Base-by-base conservation (phyloP, 64 coral and sea anemone genomes). In the Montipora cactus region DNA sequence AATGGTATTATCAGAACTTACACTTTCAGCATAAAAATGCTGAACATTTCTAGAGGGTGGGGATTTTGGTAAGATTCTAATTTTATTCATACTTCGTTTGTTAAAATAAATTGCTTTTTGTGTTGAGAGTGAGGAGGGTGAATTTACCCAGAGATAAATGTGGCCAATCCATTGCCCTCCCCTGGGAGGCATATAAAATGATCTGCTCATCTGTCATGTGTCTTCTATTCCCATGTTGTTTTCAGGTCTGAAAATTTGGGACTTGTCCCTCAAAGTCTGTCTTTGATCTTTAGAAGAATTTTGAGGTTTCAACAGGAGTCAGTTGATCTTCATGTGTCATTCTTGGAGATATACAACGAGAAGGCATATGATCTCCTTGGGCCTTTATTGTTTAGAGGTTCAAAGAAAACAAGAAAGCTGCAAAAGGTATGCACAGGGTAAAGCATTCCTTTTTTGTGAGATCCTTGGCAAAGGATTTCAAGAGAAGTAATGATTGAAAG, bases 301-400 rank as follows among this genome's bases (percentile, higher is more conserved):
- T 44, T 45, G 4, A 22, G 88, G 10, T 50, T 55, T 50, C 16
- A 93, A 8, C 58, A 81, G 44, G 92, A 93, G 44, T 70, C 74
- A 55, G 20, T 88, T 14, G 78, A 62, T 10, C 16, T 93, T 25
- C 74, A 88, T 53, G 70, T 93, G 22, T 93, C 92, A 22, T 93
- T 93, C 76, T 4, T 93, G 13, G 92, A 93, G 47, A 88, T 93
- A 52, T 93, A 93, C 28, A 88, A 81, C 45, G 92, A 88, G 37
- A 72, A 22, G 21, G 75, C 84, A n/a, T 93, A 88, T 81, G 92
- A 93, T 88, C 64, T 93, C 9, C 92, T 93, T 19, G 92, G 84
- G 25, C 62, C 75, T 15, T 19, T 93, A 3, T 66, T 80, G 48
- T 59, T 50, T 5, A 86, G 44, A 62, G 84, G 76, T 45, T 55